Evolutionary conservation across 2,888 invertebrate species (phyloP).

Genomic region (Mantis religiosa): DNA sequence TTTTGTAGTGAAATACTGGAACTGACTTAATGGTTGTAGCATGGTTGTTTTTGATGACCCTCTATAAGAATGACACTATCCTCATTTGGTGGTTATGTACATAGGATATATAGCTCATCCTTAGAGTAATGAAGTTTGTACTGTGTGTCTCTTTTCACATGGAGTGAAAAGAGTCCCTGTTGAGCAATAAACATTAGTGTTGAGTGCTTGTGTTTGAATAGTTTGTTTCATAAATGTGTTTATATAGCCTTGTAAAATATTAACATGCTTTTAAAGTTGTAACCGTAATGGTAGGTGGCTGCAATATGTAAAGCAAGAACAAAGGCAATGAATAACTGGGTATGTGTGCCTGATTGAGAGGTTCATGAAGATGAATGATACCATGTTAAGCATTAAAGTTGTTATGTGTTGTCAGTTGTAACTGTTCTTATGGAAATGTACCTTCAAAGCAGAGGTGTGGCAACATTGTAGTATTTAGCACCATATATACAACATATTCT

Average conservation of each 20-base stretch:
- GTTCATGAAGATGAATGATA: neutral
- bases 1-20: neutral
- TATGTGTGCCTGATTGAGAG: neutral
- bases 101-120: neutral
- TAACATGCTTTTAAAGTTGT: neutral
- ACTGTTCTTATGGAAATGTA: neutral
- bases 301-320: neutral
- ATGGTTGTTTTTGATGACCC: neutral
- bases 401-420: neutral
- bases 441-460: neutral
- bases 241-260: neutral
- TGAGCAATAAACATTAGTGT: conserved; percentile 1
- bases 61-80: neutral
- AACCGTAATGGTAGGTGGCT: neutral
- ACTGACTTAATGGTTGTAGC: neutral
- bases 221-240: neutral
- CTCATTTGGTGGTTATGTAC: neutral
- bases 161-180: neutral
- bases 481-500: neutral
- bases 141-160: neutral
- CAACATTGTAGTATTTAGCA: neutral
- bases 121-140: neutral
- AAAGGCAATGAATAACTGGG: neutral
- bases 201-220: neutral
- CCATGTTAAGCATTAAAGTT: neutral